Conservation (phyloP, 1,140 invertebrate species). For the Drosophila albomicans region DNA sequence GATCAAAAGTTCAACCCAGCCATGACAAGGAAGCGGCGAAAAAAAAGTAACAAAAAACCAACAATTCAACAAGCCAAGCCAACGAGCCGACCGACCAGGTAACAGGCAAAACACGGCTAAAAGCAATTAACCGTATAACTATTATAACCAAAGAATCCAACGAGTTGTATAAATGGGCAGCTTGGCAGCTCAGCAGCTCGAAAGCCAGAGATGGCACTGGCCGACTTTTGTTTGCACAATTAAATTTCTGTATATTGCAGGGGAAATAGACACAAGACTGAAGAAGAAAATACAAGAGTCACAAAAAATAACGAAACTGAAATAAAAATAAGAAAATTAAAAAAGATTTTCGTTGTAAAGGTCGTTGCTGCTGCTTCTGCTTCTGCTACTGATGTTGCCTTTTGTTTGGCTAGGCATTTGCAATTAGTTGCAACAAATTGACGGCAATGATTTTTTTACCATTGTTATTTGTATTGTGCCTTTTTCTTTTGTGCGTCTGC, state of each 20-base stretch:
- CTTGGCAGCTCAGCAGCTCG: slow-evolving; percentile 18
- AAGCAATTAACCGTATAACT: slow-evolving; percentile 73
- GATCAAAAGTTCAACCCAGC: slow-evolving; percentile 66
- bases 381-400: background rate
- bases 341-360: slow-evolving; percentile 49
- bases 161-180: slow-evolving; percentile 38
- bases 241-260: slow-evolving; percentile 50
- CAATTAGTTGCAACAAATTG: slow-evolving; percentile 75
- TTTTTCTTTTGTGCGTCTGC: slow-evolving; percentile 37
- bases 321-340: slow-evolving; percentile 16
- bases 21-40: slow-evolving; percentile 59
- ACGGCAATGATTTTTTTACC: slow-evolving; percentile 61
- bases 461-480: slow-evolving; percentile 18
- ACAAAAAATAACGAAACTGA: slow-evolving; percentile 14
- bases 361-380: slow-evolving; percentile 28
- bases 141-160: slow-evolving; percentile 39
- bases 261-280: slow-evolving; percentile 19
- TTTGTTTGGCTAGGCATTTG: slow-evolving; percentile 65
- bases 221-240: slow-evolving; percentile 72
- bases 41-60: background rate
- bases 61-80: slow-evolving; percentile 35
- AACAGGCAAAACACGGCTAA: slow-evolving; percentile 34
- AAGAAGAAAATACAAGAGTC: slow-evolving; percentile 10
- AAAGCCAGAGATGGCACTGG: slow-evolving; percentile 41
- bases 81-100: slow-evolving; percentile 9